phyloP scores from a whole-genome alignment of 2,797 vertebrate species.

The Lutjanus campechanus region DNA sequence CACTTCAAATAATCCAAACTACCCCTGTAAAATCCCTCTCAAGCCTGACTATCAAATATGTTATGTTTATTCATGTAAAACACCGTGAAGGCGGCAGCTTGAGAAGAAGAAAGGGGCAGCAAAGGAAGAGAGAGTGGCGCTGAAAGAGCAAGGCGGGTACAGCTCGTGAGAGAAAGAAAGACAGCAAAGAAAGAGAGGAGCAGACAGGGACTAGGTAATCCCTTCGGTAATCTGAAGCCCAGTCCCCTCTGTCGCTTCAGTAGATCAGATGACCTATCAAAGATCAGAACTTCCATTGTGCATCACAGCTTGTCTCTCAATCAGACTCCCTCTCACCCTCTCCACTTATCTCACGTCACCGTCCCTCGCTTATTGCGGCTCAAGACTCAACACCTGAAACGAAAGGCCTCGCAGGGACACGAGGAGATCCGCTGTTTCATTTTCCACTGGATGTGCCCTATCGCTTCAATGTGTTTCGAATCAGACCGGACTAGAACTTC shows the following conservation, averaged over 20 bases:
- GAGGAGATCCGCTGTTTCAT: constrained; percentile 67
- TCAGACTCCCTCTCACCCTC: constrained; percentile 77
- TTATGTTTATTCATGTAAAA: neutral
- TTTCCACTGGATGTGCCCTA: constrained; percentile 61
- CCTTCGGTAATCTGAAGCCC: constrained; percentile 84
- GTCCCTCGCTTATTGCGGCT: constrained; percentile 56
- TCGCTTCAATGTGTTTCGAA: constrained; percentile 33
- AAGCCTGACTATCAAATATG: constrained; percentile 2
- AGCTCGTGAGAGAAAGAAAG: constrained; percentile 33
- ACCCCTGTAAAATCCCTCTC: neutral
- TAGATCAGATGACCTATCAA: constrained; percentile 89
- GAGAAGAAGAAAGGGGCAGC: constrained; percentile 8
- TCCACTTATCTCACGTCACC: constrained; percentile 75
- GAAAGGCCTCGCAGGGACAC: constrained; percentile 53
- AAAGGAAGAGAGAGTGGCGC: constrained; percentile 20
- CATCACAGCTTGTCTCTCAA: constrained; percentile 72
- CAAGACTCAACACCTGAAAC: constrained; percentile 69
- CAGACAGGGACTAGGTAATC: constrained; percentile 81
- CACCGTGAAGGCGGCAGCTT: constrained; percentile 14
- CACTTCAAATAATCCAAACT: too few relatives aligned
- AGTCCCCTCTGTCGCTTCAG: constrained; percentile 67
- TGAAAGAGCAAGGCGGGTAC: constrained; percentile 44
- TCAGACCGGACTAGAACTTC: constrained; percentile 15
- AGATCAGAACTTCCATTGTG: constrained; percentile 87
- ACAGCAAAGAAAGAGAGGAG: constrained; percentile 30